phyloP scores from a whole-genome alignment of 2,888 invertebrate species.

The Smittia aterrima region DNA sequence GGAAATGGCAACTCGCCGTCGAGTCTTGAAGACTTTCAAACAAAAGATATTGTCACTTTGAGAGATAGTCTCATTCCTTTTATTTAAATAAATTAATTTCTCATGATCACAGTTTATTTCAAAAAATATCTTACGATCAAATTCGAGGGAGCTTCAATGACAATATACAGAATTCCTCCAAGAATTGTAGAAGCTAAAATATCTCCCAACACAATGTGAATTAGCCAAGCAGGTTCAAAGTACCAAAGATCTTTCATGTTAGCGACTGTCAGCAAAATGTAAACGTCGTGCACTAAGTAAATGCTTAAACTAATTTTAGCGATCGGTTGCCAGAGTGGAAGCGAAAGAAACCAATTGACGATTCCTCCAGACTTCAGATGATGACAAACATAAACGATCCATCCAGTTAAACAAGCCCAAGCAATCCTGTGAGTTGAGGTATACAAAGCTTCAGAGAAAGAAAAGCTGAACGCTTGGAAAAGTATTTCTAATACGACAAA shows the following conservation, averaged over 20 bases:
- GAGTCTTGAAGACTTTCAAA: too few relatives aligned
- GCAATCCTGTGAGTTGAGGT: neutral
- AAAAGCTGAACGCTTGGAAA: neutral
- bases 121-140: neutral
- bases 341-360: conserved; percentile 18
- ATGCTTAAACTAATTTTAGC: neutral
- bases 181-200: neutral
- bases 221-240: neutral
- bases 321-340: conserved; percentile 2
- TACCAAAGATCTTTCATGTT: conserved; percentile 7
- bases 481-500: neutral
- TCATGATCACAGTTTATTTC: too few relatives aligned
- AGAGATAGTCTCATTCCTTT: too few relatives aligned
- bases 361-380: neutral
- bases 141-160: neutral
- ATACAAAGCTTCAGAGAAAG: neutral
- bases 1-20: too few relatives aligned
- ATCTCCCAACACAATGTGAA: neutral
- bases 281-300: neutral
- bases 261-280: neutral
- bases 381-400: conserved; percentile 12
- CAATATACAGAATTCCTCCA: neutral
- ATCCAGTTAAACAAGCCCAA: neutral
- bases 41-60: too few relatives aligned
- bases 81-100: too few relatives aligned